Conservation (phyloP, 2,888 invertebrate genomes). For the Ophion slaviceki region DNA sequence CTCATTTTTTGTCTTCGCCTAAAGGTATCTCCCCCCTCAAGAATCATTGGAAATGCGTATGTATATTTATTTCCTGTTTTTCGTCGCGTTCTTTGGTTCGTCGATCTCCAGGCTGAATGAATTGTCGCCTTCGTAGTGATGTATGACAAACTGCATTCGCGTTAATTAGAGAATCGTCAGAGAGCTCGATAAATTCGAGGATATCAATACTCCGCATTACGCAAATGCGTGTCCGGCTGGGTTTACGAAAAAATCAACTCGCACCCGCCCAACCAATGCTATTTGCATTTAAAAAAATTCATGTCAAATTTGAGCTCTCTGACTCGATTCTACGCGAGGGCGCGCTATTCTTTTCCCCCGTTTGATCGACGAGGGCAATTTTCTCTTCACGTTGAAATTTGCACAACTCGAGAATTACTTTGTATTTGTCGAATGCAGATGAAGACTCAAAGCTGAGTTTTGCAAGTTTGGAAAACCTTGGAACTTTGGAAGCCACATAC, state of each 20-base stretch:
- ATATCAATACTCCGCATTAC: constrained; percentile 36
- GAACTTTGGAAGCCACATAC: no score
- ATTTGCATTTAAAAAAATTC: not conserved
- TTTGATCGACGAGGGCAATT: no score
- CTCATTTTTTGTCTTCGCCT: no score
- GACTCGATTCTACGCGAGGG: no score
- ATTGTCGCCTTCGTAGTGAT: constrained; percentile 22
- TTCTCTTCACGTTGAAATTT: not conserved
- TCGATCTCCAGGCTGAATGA: not conserved
- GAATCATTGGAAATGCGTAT: not conserved
- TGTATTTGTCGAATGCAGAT: not conserved
- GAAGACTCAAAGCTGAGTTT: not conserved
- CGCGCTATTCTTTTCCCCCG: no score
- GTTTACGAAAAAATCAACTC: not conserved
- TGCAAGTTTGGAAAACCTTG: not conserved
- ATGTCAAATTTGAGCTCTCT: not conserved
- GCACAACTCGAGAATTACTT: not conserved
- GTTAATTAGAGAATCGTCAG: constrained; percentile 27
- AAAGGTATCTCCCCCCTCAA: not conserved
- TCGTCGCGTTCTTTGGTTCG: constrained; percentile 7
- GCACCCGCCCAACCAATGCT: not conserved
- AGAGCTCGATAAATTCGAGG: constrained; percentile 25
- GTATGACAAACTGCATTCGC: constrained; percentile 41
- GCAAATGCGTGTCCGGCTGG: not conserved
- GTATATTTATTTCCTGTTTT: constrained; percentile 18